A percentile compares a stretch with the other conserved stretches of the same genome.
Evolutionary conservation across 2,113 vertebrate species (phyloP).

Genomic region (Poecilia latipinna): DNA sequence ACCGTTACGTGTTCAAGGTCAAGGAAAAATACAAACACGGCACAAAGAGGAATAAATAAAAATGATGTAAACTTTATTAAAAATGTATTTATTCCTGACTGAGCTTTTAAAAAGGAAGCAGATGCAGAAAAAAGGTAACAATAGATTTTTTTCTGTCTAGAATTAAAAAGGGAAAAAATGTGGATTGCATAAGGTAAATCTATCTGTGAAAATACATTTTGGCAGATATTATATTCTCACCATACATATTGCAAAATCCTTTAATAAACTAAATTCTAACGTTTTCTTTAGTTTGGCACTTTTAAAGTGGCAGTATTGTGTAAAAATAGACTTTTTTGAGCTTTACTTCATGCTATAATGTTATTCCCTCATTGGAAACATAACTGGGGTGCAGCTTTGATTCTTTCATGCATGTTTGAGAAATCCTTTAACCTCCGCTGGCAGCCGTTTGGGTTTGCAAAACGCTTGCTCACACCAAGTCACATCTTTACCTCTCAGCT

Average conservation of each 20-base stretch:
- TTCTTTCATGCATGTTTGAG: too few species aligned
- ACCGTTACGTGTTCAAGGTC: neutral
- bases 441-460: too few species aligned
- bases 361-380: too few species aligned
- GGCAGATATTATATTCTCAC: neutral
- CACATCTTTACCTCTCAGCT: too few species aligned
- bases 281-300: neutral
- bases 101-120: constrained; percentile 5
- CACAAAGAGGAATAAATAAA: neutral
- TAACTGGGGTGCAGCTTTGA: too few species aligned
- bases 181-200: neutral
- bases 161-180: neutral
- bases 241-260: neutral
- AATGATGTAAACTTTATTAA: neutral
- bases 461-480: too few species aligned
- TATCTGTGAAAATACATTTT: constrained; percentile 1
- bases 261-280: neutral
- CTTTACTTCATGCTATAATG: too few species aligned
- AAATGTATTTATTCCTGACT: neutral
- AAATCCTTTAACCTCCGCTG: too few species aligned
- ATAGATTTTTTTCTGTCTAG: neutral
- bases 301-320: neutral
- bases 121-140: neutral
- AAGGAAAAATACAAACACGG: neutral
- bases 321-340: too few species aligned